Percentiles rank a stretch among this genome's conserved stretches.
phyloP scores from a whole-genome alignment of 2,888 invertebrate species.

The Macrophya alboannulata region DNA sequence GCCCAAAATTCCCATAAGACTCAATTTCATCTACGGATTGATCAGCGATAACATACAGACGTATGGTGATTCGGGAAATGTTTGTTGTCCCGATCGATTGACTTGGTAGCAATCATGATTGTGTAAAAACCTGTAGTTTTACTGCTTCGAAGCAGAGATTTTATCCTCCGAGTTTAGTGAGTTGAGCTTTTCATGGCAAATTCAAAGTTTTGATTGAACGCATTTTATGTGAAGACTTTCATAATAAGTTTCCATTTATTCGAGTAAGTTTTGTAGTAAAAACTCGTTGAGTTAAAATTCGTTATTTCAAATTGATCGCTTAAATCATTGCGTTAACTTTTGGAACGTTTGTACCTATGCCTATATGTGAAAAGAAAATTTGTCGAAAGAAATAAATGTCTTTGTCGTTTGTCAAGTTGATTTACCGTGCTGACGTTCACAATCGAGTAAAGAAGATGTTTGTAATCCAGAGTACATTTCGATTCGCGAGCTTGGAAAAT shows the following conservation, averaged over 20 bases:
- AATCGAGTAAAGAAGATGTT: background rate
- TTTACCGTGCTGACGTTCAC: background rate
- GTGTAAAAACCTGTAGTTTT: background rate
- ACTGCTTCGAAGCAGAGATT: background rate
- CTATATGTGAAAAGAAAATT: background rate
- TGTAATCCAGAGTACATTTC: background rate
- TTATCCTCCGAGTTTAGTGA: background rate
- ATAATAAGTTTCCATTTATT: background rate
- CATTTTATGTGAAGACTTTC: background rate
- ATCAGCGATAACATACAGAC: background rate
- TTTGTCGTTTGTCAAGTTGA: background rate
- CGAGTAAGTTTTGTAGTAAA: background rate
- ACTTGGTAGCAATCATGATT: background rate
- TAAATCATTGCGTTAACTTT: background rate
- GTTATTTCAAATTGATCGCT: background rate
- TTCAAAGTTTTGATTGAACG: background rate
- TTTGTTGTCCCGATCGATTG: background rate
- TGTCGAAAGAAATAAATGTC: background rate
- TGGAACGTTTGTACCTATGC: background rate
- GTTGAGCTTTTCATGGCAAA: background rate
- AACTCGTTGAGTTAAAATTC: background rate
- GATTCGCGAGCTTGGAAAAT: background rate
- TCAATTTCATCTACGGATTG: background rate
- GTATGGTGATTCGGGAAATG: background rate
- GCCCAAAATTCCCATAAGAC: background rate